Evolutionary conservation across 2,797 vertebrate genomes (phyloP).

Genomic region (Glyptemys insculpta): DNA sequence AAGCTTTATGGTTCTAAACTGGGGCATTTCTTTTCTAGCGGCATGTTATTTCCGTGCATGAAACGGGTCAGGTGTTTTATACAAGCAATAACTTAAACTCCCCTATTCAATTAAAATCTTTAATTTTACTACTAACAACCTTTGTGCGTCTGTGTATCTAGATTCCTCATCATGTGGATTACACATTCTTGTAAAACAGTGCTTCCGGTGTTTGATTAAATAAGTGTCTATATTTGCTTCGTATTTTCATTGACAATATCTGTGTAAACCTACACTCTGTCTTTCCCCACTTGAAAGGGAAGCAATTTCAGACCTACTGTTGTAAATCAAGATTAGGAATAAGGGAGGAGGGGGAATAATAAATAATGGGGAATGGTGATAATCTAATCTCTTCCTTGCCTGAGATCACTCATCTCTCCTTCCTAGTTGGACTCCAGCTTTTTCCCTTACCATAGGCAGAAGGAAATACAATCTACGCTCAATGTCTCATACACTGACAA

Average conservation of each 20-base stretch:
- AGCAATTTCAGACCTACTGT: constrained; percentile 27
- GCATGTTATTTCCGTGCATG: constrained; percentile 82
- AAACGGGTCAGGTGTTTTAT: constrained; percentile 82
- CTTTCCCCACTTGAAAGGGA: constrained; percentile 31
- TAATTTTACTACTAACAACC: constrained; percentile 79
- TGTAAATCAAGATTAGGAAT: constrained; percentile 48
- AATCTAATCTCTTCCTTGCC: neutral
- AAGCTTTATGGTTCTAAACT: constrained; percentile 59
- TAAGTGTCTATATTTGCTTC: neutral
- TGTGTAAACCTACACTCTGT: constrained; percentile 10
- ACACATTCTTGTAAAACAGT: constrained; percentile 39
- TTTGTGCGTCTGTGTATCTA: constrained; percentile 63
- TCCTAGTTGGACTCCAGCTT: neutral
- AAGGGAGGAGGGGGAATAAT: neutral
- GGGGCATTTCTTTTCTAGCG: constrained; percentile 74
- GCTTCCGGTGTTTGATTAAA: constrained; percentile 34
- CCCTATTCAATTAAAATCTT: constrained; percentile 79
- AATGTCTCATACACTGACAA: constrained; percentile 18
- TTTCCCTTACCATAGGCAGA: neutral
- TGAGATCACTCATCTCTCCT: neutral
- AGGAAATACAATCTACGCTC: constrained; percentile 11
- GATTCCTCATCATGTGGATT: constrained; percentile 59
- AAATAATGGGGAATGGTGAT: constrained; percentile 12
- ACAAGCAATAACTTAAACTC: constrained; percentile 75
- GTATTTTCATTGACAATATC: constrained; percentile 33